Conservation (phyloP, 2,888 invertebrate genomes). For the Eutolmus rufibarbis region DNA sequence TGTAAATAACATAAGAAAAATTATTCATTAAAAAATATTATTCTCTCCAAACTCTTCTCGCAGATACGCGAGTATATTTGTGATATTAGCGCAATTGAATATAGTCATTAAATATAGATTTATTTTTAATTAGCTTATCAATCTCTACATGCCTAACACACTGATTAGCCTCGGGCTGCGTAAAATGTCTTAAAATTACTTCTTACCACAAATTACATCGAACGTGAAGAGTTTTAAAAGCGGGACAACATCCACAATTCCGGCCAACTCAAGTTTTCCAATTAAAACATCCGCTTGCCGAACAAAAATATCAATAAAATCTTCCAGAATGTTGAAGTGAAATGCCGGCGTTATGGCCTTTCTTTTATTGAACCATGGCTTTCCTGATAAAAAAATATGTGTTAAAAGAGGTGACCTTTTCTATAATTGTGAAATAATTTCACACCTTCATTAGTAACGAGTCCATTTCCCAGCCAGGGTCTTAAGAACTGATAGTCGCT, state of each 20-base stretch:
- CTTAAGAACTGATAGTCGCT: conserved; percentile 44
- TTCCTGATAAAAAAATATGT: conserved; percentile 21
- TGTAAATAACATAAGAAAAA: too few relatives aligned
- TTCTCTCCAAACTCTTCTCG: too few relatives aligned
- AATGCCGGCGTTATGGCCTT: conserved; percentile 77
- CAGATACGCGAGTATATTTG: too few relatives aligned
- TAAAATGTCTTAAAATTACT: background rate
- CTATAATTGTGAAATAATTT: background rate
- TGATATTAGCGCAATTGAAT: too few relatives aligned
- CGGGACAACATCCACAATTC: conserved; percentile 67
- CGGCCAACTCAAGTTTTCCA: conserved; percentile 51
- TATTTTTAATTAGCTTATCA: too few relatives aligned
- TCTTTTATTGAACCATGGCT: conserved; percentile 69
- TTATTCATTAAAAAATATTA: too few relatives aligned
- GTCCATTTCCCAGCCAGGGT: conserved; percentile 48
- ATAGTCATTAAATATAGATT: too few relatives aligned
- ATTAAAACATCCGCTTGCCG: conserved; percentile 66
- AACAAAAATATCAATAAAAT: conserved; percentile 72
- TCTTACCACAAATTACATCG: conserved; percentile 44
- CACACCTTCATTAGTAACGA: conserved; percentile 46
- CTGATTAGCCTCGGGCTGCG: too few relatives aligned
- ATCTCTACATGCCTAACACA: too few relatives aligned
- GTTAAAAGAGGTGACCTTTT: background rate
- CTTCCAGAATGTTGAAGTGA: conserved; percentile 76
- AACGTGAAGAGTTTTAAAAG: conserved; percentile 60